These are phyloP conservation scores for Ceratina japonica DNA, from an alignment of 1,140 invertebrate species.

Conservation along the genomic window DNA sequence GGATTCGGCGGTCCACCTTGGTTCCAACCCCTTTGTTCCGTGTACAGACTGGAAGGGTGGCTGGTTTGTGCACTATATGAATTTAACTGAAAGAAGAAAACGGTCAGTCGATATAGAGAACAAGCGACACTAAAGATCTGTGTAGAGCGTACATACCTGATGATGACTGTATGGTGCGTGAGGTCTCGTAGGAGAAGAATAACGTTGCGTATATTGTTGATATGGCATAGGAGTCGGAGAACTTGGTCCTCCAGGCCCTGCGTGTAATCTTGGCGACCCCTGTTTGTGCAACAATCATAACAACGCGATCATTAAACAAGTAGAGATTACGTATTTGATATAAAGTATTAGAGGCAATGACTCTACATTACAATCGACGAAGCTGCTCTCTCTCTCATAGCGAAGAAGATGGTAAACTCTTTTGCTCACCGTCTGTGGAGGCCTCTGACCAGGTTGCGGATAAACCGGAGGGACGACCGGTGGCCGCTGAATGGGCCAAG, in stretches of 20 bases:
- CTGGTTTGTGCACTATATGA: conserved; percentile 74
- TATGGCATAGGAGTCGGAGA: conserved; percentile 78
- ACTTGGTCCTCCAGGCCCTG: conserved; percentile 75
- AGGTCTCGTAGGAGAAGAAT: conserved; percentile 76
- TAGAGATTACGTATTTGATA: background rate
- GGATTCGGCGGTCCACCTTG: conserved; percentile 76
- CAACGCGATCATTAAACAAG: background rate
- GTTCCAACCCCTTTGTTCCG: conserved; percentile 77
- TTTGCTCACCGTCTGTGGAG: conserved; percentile 76
- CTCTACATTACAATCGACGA: background rate
- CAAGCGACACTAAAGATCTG: background rate
- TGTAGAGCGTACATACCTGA: conserved; percentile 69
- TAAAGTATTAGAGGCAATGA: background rate
- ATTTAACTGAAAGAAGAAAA: conserved; percentile 69
- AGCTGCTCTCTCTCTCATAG: no score
- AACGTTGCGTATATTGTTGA: conserved; percentile 77
- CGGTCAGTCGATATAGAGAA: background rate
- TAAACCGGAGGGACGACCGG: conserved; percentile 76
- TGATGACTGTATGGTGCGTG: conserved; percentile 80
- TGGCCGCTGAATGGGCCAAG: conserved; percentile 78
- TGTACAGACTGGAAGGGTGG: conserved; percentile 76
- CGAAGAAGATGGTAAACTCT: background rate
- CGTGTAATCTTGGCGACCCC: conserved; percentile 77
- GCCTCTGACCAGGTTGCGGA: conserved; percentile 75
- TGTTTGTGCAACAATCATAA: conserved; percentile 34